Percentiles rank a stretch among this genome's conserved stretches.
Conservation (phyloP, 2,113 vertebrate genomes). For the Lampris incognitus region DNA sequence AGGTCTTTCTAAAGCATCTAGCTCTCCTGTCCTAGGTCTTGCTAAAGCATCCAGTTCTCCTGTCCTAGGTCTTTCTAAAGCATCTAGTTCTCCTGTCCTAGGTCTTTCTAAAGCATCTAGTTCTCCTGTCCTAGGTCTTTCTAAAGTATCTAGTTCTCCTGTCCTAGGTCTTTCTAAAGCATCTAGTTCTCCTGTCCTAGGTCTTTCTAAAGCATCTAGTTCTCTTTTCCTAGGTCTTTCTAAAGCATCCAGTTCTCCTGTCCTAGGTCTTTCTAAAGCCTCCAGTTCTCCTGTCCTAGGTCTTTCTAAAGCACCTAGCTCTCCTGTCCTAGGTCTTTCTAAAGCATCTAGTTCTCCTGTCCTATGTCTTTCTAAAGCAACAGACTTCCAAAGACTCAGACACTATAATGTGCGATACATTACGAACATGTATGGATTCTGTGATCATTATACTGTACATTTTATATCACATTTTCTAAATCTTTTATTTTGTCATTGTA, state of each 20-base stretch:
- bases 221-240: not conserved
- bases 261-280: slow-evolving; percentile 37
- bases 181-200: not conserved
- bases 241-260: slow-evolving; percentile 15
- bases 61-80: slow-evolving; percentile 33
- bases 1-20: no score
- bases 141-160: slow-evolving; percentile 16
- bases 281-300: no score
- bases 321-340: slow-evolving; percentile 13
- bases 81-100: not conserved
- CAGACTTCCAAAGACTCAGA: slow-evolving; percentile 75
- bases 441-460: slow-evolving; percentile 55
- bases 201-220: no score
- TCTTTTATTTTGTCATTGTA: slow-evolving; percentile 66
- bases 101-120: slow-evolving; percentile 36
- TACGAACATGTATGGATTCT: slow-evolving; percentile 37
- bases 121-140: slow-evolving; percentile 10
- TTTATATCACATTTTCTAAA: slow-evolving; percentile 79
- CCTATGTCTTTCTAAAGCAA: slow-evolving; percentile 49
- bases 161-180: slow-evolving; percentile 34
- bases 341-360: slow-evolving; percentile 25
- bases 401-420: slow-evolving; percentile 28
- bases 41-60: slow-evolving; percentile 27
- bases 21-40: not conserved
- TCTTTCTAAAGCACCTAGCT: slow-evolving; percentile 37